Percentiles rank a stretch among this genome's conserved stretches.
Conservation (phyloP, 2,888 invertebrate species). For the Pegoplata infirma region DNA sequence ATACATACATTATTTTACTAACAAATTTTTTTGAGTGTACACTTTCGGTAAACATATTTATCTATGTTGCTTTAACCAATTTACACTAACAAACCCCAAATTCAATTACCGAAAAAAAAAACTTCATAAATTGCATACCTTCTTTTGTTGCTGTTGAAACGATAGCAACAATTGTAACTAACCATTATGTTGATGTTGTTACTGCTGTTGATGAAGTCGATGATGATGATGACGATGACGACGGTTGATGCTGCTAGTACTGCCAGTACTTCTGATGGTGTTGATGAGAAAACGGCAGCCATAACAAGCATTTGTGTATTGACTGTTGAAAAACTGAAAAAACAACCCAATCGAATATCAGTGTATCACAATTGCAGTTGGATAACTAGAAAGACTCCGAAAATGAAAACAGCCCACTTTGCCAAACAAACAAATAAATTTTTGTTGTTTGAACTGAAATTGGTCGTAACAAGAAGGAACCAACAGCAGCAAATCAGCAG, state of each 20-base stretch:
- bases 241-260: conserved; percentile 20
- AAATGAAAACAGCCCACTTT: conserved; percentile 33
- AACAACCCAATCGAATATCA: conserved; percentile 3
- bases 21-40: too few relatives aligned
- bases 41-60: neutral
- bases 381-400: neutral
- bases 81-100: conserved; percentile 61
- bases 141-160: too few relatives aligned
- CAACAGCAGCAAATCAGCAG: neutral
- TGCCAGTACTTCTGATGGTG: conserved; percentile 50
- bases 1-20: too few relatives aligned
- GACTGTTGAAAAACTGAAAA: conserved; percentile 44
- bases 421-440: conserved; percentile 53
- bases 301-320: conserved; percentile 56
- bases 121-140: conserved; percentile 46
- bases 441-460: neutral
- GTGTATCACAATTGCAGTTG: conserved; percentile 9
- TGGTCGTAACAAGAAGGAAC: neutral
- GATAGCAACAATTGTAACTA: conserved; percentile 28
- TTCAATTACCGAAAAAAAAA: conserved; percentile 60
- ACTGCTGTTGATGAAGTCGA: conserved; percentile 37
- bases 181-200: conserved; percentile 35
- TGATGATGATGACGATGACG: neutral
- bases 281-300: conserved; percentile 62
- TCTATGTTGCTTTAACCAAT: conserved; percentile 25